These are phyloP conservation scores for Athetis lepigone DNA, from an alignment of 2,888 invertebrate species.

Conservation along the genomic window DNA sequence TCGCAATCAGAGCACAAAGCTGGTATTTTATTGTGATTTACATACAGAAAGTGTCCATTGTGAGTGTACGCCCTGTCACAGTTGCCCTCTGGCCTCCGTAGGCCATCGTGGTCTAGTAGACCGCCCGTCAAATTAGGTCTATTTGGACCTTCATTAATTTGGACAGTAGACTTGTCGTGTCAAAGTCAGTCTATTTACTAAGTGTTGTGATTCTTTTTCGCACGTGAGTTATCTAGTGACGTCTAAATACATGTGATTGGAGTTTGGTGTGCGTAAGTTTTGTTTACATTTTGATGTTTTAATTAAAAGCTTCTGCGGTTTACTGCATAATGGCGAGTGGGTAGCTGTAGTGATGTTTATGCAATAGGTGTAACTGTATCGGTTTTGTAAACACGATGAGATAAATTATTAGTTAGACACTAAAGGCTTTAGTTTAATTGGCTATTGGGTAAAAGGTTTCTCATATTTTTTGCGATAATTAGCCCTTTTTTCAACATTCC, in stretches of 20 bases:
- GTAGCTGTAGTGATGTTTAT: constrained; percentile 11
- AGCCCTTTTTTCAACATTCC: constrained; percentile 24
- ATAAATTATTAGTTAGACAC: constrained; percentile 18
- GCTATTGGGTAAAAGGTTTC: constrained; percentile 1
- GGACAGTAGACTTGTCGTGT: constrained; percentile 38
- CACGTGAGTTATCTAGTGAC: constrained; percentile 35
- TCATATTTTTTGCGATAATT: constrained; percentile 32
- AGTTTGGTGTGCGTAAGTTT: constrained; percentile 40
- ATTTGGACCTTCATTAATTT: constrained; percentile 23
- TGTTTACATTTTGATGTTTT: constrained; percentile 26
- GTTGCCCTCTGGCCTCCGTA: constrained; percentile 83
- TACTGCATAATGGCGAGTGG: constrained; percentile 12
- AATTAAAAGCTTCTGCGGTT: constrained; percentile 18
- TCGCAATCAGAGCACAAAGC: constrained; percentile 88
- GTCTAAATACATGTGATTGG: constrained; percentile 26
- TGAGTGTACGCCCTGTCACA: constrained; percentile 84
- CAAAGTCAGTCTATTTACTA: constrained; percentile 54
- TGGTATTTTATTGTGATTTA: constrained; percentile 89
- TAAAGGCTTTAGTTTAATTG: constrained; percentile 20
- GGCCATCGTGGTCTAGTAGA: constrained; percentile 78
- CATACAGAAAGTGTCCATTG: constrained; percentile 87
- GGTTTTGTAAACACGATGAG: constrained; percentile 11
- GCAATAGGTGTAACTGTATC: constrained; percentile 9
- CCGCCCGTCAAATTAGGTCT: constrained; percentile 53
- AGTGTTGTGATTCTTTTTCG: constrained; percentile 43